Base-by-base conservation (phyloP, 2,113 vertebrate genomes). In the Salvelinus sp. region DNA sequence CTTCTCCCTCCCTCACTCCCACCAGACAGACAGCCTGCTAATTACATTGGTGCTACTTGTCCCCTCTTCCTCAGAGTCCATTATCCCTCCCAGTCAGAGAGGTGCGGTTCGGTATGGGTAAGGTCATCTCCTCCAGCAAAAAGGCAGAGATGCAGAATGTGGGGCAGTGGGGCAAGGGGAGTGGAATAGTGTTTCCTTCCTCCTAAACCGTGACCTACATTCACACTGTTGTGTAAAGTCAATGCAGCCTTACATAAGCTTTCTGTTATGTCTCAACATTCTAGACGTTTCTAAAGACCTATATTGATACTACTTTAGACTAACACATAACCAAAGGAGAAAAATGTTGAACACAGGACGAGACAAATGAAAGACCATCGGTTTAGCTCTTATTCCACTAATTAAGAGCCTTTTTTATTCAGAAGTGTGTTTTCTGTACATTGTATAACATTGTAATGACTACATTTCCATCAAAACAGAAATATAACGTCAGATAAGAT, bases 381-480 rank as follows among this genome's bases (percentile, higher is more conserved):
- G 66, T 68, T 54, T 12, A 20, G 28, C 30, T 44, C 30, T 38
- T 20, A 68, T 68, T 9, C 4, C 27, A 38, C 14, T 33, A 69
- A 48, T 33, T 38, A 64, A 70, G 62, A 68, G 74, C 66, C 70
- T 79, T 70, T 71, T 88, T 90, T 86, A 86, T 82, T 82, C 76
- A 73, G 70, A 79, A 83, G 58, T 82, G 48, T 54, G 44, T 69
- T 83, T 80, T 80, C 74, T 72, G 44, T 73, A 77, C 70, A 73
- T 75, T 79, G 47, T 47, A 60, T 68, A 68, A 83, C 25, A 27
- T 48, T 65, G 72, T 69, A 76, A 69, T 75, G 66, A 77, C 75
- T 79, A 74, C 72, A 82, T 23, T 83, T 78, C 83, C 79, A 80
- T 76, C 77, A 81, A 80, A 82, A 83, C 73, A 72, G 72, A 74